Base-by-base conservation (phyloP, 2,888 invertebrate genomes). In the Ichneumoninae sp. region DNA sequence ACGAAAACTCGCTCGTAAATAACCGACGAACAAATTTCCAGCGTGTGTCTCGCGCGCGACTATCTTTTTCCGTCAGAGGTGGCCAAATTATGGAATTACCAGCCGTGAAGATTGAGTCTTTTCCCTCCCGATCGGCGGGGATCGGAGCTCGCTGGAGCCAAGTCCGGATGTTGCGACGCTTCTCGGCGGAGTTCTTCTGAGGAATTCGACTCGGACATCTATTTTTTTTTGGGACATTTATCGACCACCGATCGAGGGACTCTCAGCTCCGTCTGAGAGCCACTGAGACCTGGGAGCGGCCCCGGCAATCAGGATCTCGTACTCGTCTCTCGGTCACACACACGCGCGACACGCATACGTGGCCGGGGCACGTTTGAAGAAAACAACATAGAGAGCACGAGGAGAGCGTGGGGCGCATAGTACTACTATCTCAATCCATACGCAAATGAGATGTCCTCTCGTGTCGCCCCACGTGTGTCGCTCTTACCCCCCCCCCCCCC, bases 401-500 rank as follows among this genome's bases (percentile, higher is more conserved):
- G 30, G 30, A 30, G 30, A 36, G 30, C 47, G 87, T 87, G 88
- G 86, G 88, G 52, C 10, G 54, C 36, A 71, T n/a, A 69, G 71
- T 40, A 89, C 89, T 91, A 92, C 92, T 91, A 92, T 92, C 92
- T 92, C 92, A 92, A 92, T 92, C 92, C 92, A 89, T 92, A 92
- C 90, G 92, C 92, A 92, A 92, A 92, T 92, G 92, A 92, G 91
- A 76, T 82, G 83, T 84, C 86, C 86, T 85, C 89, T 89, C 87
- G 87, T 88, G 81, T 69, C 81, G 88, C 85, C 57, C 70, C 26
- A 4, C 60, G 60, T 30, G 60, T 60, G 22, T 30, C 26, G 26
- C 13, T 10, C 22, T 60, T 22, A 13, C 10, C 50, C 26, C 47
- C 65, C 62, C 22, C 54, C 22, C 3, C 26, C 26, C 0, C 26